phyloP scores from a whole-genome alignment of 2,113 vertebrate genomes.

The Aegithalos caudatus region DNA sequence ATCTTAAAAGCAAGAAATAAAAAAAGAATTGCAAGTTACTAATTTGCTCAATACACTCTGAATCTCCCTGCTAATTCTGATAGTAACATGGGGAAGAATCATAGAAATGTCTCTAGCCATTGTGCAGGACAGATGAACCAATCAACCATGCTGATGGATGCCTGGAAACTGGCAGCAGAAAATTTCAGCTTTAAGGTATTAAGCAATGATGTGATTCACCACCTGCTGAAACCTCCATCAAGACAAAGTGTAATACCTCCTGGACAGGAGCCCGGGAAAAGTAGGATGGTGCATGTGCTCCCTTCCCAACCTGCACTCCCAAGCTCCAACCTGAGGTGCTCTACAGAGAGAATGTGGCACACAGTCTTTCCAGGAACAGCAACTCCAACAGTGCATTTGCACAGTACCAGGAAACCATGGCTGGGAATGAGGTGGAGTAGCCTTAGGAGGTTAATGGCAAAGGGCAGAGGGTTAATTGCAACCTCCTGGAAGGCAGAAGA shows the following conservation, averaged over 20 bases:
- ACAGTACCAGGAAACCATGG: fast-evolving
- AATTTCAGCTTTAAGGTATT: neutral
- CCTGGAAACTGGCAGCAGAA: neutral
- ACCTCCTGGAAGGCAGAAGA: neutral
- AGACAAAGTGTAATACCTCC: neutral
- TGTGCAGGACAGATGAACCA: neutral
- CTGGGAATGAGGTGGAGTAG: neutral
- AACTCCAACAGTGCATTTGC: neutral
- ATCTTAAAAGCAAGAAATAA: neutral
- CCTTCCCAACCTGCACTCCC: neutral
- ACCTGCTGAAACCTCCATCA: neutral
- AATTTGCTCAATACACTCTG: neutral
- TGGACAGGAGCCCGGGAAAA: neutral
- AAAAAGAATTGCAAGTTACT: neutral
- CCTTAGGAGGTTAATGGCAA: neutral
- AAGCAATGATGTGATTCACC: neutral
- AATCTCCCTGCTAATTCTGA: neutral
- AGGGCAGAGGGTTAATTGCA: neutral
- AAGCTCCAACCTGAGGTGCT: neutral
- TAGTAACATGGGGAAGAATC: neutral
- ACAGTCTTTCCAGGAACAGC: neutral
- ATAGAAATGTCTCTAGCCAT: neutral
- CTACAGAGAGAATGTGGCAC: neutral
- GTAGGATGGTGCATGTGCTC: fast-evolving
- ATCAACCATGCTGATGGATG: neutral